These are phyloP conservation scores for Temnothorax rugatulus DNA, from an alignment of 2,888 invertebrate species.

Conservation along the genomic window DNA sequence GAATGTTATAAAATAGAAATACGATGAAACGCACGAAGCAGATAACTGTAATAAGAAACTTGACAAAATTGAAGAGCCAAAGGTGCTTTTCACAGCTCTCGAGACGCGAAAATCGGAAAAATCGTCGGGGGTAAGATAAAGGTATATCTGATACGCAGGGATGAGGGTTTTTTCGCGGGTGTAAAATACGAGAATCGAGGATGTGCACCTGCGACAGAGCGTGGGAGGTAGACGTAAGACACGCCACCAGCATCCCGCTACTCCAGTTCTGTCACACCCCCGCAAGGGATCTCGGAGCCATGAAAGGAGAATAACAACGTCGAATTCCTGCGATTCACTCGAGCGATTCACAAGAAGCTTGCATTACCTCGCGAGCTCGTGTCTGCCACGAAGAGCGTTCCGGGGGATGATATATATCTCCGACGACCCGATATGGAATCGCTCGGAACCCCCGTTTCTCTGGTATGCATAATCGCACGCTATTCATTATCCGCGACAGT, in stretches of 20 bases:
- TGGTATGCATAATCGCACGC: conserved; percentile 64
- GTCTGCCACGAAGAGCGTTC: conserved; percentile 40
- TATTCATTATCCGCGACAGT: conserved; percentile 63
- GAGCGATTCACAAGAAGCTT: conserved; percentile 64
- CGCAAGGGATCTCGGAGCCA: conserved; percentile 35
- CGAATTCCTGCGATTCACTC: conserved; percentile 70
- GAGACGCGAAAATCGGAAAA: conserved; percentile 41
- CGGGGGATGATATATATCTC: conserved; percentile 58
- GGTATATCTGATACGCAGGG: conserved; percentile 27
- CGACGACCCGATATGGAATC: conserved; percentile 56
- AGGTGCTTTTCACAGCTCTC: neutral
- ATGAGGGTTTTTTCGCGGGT: conserved; percentile 38
- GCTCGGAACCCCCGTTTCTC: conserved; percentile 45
- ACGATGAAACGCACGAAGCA: neutral
- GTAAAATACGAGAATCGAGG: conserved; percentile 56
- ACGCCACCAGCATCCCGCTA: conserved; percentile 29
- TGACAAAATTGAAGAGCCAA: neutral
- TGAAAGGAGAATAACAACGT: conserved; percentile 70
- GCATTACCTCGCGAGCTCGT: conserved; percentile 53
- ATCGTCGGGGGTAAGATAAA: conserved; percentile 33
- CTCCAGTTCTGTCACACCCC: neutral
- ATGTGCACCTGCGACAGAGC: conserved; percentile 70
- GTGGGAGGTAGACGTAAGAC: conserved; percentile 62
- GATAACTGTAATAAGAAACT: neutral
- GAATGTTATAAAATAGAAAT: neutral